Percentiles rank a stretch among this genome's conserved stretches.
phyloP scores from a whole-genome alignment of 2,113 vertebrate species.

The Trachemys scripta region DNA sequence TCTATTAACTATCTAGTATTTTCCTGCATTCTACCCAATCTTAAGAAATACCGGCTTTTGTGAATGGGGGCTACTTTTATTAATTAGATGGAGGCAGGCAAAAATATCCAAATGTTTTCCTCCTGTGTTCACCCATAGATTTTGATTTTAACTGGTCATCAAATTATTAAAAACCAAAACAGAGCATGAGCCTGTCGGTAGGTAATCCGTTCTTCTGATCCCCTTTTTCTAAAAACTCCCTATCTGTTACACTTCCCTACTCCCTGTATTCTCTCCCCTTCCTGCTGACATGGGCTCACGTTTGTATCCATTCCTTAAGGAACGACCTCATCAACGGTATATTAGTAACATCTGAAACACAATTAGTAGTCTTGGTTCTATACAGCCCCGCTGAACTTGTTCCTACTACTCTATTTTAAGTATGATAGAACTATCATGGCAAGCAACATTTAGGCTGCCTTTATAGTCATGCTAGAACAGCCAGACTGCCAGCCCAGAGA shows the following conservation, averaged over 20 bases:
- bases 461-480: background rate
- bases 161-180: background rate
- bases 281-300: background rate
- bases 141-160: background rate
- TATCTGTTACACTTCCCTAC: background rate
- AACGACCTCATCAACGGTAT: background rate
- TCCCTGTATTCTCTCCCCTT: rapidly evolving
- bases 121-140: background rate
- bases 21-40: background rate
- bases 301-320: background rate
- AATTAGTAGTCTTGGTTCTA: background rate
- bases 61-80: background rate
- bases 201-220: background rate
- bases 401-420: background rate
- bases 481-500: background rate
- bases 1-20: background rate
- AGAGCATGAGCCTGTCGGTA: background rate
- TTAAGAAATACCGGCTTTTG: background rate
- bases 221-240: background rate
- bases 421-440: background rate
- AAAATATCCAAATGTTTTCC: background rate
- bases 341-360: background rate
- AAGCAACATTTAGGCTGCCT: background rate
- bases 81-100: background rate
- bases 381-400: background rate